Percentiles rank a stretch among this genome's conserved stretches.
These are phyloP conservation scores for Macquaria australasica DNA, from an alignment of 2,113 vertebrate genomes.

Conservation along the genomic window DNA sequence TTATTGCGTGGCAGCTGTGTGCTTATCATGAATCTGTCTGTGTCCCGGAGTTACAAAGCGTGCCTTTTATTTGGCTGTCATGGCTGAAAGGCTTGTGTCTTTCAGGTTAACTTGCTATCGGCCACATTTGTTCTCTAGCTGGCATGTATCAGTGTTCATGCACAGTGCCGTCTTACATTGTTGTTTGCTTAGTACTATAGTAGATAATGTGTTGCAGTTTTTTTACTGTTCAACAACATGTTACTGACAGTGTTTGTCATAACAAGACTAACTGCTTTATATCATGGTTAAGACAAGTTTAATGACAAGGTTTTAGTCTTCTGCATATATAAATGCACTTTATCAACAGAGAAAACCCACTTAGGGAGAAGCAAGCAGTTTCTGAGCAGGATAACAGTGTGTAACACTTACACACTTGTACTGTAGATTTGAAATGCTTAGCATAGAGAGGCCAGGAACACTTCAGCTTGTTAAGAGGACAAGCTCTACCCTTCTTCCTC, in stretches of 20 bases:
- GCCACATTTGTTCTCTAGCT: conserved; percentile 25
- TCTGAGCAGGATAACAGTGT: conserved; percentile 20
- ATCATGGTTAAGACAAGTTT: not conserved
- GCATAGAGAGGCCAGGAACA: conserved; percentile 30
- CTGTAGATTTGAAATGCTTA: conserved; percentile 26
- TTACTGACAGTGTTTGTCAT: not conserved
- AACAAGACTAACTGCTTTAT: not conserved
- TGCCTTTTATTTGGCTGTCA: conserved; percentile 35
- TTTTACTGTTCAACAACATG: not conserved
- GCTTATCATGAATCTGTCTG: conserved; percentile 38
- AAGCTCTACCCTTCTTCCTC: conserved; percentile 22
- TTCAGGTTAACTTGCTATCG: conserved; percentile 30
- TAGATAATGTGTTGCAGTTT: not conserved
- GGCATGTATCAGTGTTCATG: not conserved
- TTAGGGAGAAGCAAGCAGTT: not conserved
- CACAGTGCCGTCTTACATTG: not conserved
- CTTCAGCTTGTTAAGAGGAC: conserved; percentile 51
- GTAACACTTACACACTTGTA: conserved; percentile 18
- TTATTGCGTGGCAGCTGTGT: conserved; percentile 51
- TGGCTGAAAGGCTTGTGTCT: conserved; percentile 41
- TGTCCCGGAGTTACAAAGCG: conserved; percentile 30
- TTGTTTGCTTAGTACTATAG: not conserved
- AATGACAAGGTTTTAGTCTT: not conserved
- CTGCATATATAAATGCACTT: not conserved
- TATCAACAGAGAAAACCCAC: not conserved